Percentiles rank a stretch among this genome's conserved stretches.
These are phyloP conservation scores for Halcyon leucocephala DNA, from an alignment of 2,797 vertebrate genomes.

Conservation along the genomic window DNA sequence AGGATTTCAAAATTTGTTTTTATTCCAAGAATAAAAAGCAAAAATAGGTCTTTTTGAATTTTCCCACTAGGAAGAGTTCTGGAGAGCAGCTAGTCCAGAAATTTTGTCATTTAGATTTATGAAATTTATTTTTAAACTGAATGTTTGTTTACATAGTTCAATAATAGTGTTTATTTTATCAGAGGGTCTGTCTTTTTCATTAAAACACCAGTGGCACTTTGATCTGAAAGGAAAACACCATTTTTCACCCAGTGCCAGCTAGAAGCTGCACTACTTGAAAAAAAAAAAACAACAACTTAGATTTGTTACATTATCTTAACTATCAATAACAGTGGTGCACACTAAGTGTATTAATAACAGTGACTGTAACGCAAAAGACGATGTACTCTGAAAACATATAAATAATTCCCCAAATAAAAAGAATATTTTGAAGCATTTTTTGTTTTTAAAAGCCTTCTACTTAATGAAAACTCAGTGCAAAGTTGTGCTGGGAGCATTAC, in stretches of 20 bases:
- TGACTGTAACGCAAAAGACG: not conserved
- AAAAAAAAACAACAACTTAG: not conserved
- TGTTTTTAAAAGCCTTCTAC: not conserved
- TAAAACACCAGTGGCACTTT: conserved; percentile 4
- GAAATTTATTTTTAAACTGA: not conserved
- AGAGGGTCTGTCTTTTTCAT: conserved; percentile 29
- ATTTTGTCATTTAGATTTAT: not conserved
- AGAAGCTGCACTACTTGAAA: not conserved
- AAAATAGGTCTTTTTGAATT: not conserved
- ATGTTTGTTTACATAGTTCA: not conserved
- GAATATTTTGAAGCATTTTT: not conserved
- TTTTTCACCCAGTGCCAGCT: not conserved
- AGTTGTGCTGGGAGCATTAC: fast-evolving
- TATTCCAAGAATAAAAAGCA: conserved; percentile 39
- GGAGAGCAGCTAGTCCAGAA: not conserved
- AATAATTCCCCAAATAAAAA: not conserved
- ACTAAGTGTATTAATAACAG: not conserved
- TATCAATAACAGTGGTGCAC: not conserved
- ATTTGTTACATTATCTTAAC: conserved; percentile 19
- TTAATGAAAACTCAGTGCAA: not conserved
- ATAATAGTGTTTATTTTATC: conserved; percentile 29
- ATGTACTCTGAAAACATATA: not conserved
- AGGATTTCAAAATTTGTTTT: conserved; percentile 40
- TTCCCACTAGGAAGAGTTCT: conserved; percentile 32
- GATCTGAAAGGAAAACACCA: conserved; percentile 26